Conservation (phyloP, 2,113 vertebrate genomes). For the Oenanthe melanoleuca region DNA sequence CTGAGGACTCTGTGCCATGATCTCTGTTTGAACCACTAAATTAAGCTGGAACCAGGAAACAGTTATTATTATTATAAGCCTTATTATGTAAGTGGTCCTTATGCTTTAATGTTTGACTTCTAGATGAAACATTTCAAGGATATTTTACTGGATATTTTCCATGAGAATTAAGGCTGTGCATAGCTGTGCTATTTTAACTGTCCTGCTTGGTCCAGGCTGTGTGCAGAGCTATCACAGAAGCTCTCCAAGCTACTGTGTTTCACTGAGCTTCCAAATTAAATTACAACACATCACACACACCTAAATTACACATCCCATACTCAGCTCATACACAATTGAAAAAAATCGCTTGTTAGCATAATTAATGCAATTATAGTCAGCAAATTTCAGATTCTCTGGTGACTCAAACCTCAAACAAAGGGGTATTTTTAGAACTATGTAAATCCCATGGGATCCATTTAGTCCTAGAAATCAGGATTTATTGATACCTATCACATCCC, state of each 20-base stretch:
- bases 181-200: not conserved
- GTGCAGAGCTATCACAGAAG: not conserved
- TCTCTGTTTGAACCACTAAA: not conserved
- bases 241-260: not conserved
- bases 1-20: not conserved
- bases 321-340: not conserved
- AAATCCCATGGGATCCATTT: not conserved
- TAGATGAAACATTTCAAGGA: not conserved
- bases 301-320: not conserved
- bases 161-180: not conserved
- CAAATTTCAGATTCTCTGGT: not conserved
- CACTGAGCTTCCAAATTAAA: not conserved
- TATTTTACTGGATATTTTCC: not conserved
- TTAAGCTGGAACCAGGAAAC: not conserved
- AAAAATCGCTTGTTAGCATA: not conserved
- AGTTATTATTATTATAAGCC: not conserved
- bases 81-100: not conserved
- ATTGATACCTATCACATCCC: not conserved
- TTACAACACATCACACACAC: not conserved
- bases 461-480: conserved; percentile 6
- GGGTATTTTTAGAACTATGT: not conserved
- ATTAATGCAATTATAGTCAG: conserved; percentile 19
- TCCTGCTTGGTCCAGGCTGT: not conserved
- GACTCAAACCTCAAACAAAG: not conserved
- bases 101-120: not conserved